A percentile compares a stretch with the other conserved stretches of the same genome.
These are phyloP conservation scores for Phataginus tetradactyla DNA, from an alignment of 2,797 vertebrate species.

Conservation along the genomic window DNA sequence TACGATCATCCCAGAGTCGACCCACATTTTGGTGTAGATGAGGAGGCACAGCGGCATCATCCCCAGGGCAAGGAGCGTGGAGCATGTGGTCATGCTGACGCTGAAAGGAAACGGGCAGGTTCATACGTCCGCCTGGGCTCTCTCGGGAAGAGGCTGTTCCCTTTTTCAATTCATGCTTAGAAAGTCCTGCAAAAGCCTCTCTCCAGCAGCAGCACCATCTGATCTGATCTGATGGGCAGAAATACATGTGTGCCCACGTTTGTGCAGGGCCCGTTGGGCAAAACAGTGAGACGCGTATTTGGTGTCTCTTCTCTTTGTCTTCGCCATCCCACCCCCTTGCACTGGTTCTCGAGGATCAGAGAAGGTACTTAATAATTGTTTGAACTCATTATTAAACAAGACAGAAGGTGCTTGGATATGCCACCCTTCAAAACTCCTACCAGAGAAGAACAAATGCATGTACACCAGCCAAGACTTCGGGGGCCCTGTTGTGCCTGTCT, in stretches of 20 bases:
- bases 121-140: background rate
- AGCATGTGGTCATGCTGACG: conserved; percentile 98
- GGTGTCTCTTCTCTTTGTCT: background rate
- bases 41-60: conserved; percentile 99
- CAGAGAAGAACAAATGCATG: background rate
- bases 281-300: background rate
- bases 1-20: conserved; percentile 87
- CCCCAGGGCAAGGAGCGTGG: conserved; percentile 95
- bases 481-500: accelerated
- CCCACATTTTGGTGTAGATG: conserved; percentile 94
- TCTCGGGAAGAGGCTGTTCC: background rate
- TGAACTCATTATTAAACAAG: background rate
- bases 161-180: background rate
- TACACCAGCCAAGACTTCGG: background rate
- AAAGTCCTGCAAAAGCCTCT: background rate
- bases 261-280: background rate
- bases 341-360: background rate
- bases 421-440: background rate
- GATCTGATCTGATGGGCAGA: background rate
- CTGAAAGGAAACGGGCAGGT: conserved; percentile 85
- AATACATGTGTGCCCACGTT: background rate
- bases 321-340: background rate
- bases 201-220: background rate
- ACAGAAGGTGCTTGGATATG: background rate
- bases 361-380: background rate